phyloP scores from a whole-genome alignment of 2,113 vertebrate species.

The Tragelaphus buxtoni region DNA sequence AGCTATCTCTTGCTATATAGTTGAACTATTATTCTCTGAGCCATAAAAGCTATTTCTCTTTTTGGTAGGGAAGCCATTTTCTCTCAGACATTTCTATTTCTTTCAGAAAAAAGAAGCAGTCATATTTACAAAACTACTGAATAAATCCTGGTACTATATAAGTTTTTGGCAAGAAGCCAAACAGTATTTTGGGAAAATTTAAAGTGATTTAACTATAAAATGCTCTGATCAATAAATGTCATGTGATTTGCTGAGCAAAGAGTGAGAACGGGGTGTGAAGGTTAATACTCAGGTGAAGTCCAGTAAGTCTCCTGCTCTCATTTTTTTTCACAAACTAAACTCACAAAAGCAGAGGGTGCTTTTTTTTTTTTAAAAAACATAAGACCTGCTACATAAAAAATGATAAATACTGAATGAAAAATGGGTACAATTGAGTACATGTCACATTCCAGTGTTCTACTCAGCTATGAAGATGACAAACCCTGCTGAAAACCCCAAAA shows the following conservation, averaged over 20 bases:
- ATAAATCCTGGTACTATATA: not conserved
- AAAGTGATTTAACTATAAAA: not conserved
- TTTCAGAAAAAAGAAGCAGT: not conserved
- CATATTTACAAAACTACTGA: not conserved
- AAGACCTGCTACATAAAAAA: not conserved
- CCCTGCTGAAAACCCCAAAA: not conserved
- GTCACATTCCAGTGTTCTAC: not conserved
- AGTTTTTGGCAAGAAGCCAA: not conserved
- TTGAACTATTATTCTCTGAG: not conserved
- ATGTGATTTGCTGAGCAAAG: not conserved
- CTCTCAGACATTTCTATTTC: not conserved
- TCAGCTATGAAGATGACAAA: slow-evolving; percentile 16
- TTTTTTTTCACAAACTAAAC: not conserved
- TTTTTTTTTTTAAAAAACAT: not conserved
- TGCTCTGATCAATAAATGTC: not conserved
- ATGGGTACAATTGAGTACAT: not conserved
- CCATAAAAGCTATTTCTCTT: slow-evolving; percentile 13
- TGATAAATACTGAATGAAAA: not conserved
- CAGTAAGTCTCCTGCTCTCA: not conserved
- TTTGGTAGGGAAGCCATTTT: slow-evolving; percentile 5
- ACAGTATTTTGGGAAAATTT: not conserved
- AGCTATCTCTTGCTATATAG: slow-evolving; percentile 11
- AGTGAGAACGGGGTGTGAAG: not conserved
- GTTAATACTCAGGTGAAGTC: not conserved
- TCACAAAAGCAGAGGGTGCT: not conserved